Base-by-base conservation (phyloP, 2,113 vertebrate species). In the Calonectris borealis region DNA sequence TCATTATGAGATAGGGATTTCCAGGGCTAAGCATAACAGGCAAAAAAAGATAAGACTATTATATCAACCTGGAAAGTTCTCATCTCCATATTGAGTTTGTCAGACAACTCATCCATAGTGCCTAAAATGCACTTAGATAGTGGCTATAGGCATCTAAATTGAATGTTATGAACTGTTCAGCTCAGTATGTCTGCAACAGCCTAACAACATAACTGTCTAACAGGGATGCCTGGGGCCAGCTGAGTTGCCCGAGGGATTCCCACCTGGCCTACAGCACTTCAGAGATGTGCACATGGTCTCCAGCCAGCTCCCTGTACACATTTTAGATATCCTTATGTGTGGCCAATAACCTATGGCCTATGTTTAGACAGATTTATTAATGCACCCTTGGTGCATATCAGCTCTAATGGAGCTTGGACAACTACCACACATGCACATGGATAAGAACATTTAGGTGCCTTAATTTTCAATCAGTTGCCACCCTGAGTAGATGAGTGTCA, bases 371-470 rank as follows among this genome's bases (percentile, higher is more conserved):
- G n/a, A 55, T 40, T 72, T 76, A 42, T 84, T 19, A 79, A 83
- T 8, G 8, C 36, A 17, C 21, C 44, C 26, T 81, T 32, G 49
- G 18, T 32, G 11, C 7, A 25, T 60, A 34, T 34, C 27, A 55
- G 16, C 16, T 93, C 34, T 65, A 46, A 21, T 19, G 38, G n/a
- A 91, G 20, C 31, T 70, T 60, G 9, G 19, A 20, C 52, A 91
- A 4, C 38, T 46, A 18, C 18, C 24, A 64, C 11, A 24, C 2
- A 0, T 26, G 13, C 44, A 26, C 7, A 21, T 1, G 4, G 16
- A 26, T n/a, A 48, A 81, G 27, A 61, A 79, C 11, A 8, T 36
- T 64, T 77, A 38, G 13, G 12, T 65, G 6, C 6, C 25, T 32
- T 62, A 52, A 40, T 5, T 15, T 46, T 73, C 21, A 32, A 10